These are phyloP conservation scores for Selenia dentaria DNA, from an alignment of 2,888 invertebrate genomes.

Conservation along the genomic window DNA sequence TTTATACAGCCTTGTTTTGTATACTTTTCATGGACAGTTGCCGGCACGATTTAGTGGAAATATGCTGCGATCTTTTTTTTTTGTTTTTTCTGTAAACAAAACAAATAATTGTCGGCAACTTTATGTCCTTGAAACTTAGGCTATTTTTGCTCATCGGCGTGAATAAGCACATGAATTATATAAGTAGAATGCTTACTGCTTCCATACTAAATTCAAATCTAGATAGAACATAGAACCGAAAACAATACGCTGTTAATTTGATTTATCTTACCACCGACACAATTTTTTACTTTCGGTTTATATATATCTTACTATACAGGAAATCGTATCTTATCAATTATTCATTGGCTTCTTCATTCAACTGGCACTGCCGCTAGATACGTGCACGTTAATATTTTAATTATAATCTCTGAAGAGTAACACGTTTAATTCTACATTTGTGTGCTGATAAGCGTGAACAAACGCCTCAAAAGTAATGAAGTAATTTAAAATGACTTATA, in stretches of 20 bases:
- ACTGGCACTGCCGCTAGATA: too few relatives aligned
- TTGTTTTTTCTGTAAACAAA: conserved; percentile 36
- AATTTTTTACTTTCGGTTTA: too few relatives aligned
- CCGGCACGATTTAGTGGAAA: background rate
- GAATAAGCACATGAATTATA: conserved; percentile 8
- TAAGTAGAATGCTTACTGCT: background rate
- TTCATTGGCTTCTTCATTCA: too few relatives aligned
- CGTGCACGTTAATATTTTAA: too few relatives aligned
- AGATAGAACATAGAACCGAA: too few relatives aligned
- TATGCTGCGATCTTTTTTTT: conserved; percentile 32
- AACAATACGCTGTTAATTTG: too few relatives aligned
- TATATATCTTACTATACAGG: too few relatives aligned
- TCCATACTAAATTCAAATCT: background rate
- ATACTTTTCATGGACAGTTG: too few relatives aligned
- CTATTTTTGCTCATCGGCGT: conserved; percentile 5
- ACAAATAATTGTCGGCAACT: conserved; percentile 37
- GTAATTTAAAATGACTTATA: background rate
- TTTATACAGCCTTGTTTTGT: background rate
- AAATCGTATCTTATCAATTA: too few relatives aligned
- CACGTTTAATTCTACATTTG: background rate
- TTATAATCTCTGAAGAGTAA: background rate
- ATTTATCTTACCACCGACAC: too few relatives aligned
- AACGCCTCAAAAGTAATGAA: background rate
- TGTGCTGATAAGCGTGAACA: background rate
- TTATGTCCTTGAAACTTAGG: conserved; percentile 30